phyloP scores from a whole-genome alignment of 2,888 invertebrate species.

The Candidula unifasciata region DNA sequence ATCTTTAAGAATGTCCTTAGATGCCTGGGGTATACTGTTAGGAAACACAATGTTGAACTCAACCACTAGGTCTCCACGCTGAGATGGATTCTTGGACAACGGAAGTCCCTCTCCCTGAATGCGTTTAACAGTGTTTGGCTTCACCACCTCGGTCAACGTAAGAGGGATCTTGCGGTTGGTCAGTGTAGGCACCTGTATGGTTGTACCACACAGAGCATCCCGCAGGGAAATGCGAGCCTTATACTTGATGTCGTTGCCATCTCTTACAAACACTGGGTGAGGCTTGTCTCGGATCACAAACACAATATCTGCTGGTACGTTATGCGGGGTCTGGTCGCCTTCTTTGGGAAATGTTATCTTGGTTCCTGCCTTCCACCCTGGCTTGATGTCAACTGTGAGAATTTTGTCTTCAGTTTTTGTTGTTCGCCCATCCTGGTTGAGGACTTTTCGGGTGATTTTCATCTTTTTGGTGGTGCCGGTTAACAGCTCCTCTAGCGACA shows the following conservation, averaged over 20 bases:
- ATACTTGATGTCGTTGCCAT: slow-evolving; percentile 94
- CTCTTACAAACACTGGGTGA: slow-evolving; percentile 91
- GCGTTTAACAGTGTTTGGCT: slow-evolving; percentile 91
- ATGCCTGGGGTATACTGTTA: slow-evolving; percentile 81
- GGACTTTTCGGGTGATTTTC: slow-evolving; percentile 91
- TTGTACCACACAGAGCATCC: slow-evolving; percentile 93
- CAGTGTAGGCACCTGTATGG: slow-evolving; percentile 93
- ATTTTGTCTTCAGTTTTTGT: slow-evolving; percentile 95
- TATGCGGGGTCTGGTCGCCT: slow-evolving; percentile 94
- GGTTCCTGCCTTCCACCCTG: slow-evolving; percentile 98
- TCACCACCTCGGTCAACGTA: slow-evolving; percentile 81
- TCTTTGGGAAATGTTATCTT: slow-evolving; percentile 98
- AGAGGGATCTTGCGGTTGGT: slow-evolving; percentile 87
- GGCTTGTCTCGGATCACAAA: slow-evolving; percentile 97
- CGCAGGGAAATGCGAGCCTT: slow-evolving; percentile 90
- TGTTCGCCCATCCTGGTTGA: slow-evolving; percentile 85
- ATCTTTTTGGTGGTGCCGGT: slow-evolving; percentile 97
- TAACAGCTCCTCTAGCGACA: slow-evolving; percentile 94
- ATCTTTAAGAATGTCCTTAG: slow-evolving; percentile 91
- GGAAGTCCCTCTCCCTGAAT: slow-evolving; percentile 94
- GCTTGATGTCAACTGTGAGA: slow-evolving; percentile 93
- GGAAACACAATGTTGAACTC: slow-evolving; percentile 97
- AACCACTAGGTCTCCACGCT: slow-evolving; percentile 93
- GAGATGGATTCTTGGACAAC: slow-evolving; percentile 92
- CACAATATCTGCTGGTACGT: slow-evolving; percentile 96